Base-by-base conservation (phyloP, 2,888 invertebrate species). In the Tuberolachnus salignus region DNA sequence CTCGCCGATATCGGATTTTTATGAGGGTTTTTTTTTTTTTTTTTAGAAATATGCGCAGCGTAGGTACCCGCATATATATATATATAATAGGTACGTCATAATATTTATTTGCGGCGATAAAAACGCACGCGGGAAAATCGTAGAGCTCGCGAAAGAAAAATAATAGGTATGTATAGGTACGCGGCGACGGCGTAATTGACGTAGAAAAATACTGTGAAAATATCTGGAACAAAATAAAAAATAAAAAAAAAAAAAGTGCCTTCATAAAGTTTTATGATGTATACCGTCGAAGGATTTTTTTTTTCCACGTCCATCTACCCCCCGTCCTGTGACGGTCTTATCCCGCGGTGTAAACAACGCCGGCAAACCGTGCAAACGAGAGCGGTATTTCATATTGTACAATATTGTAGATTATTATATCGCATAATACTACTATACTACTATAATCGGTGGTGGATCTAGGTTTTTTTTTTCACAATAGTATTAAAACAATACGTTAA, bases 191-290 rank as follows among this genome's bases (percentile, higher is more conserved):
- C 34, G 34, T 72, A 61, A 34, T 72, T 61, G 34, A 72, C 49
- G 59, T n/a, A 13, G 16, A 61, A 14, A 51, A 26, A 61, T 49
- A 59, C 61, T 1, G 46, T 34, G 3, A 71, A 46, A 21, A 49
- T 26, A 46, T 49, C 44, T 49, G n/a, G n/a, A 14, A 59, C 46
- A 23, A 46, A n/a, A n/a, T n/a, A n/a, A n/a, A n/a, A n/a, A n/a
- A n/a, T n/a, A n/a, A n/a, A n/a, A n/a, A n/a, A n/a, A n/a, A n/a
- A n/a, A n/a, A n/a, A 23, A 23, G n/a, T 59, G 21, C 55, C 44
- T 57, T 49, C 49, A 26, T 72, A 72, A 49, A 72, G 19, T 72
- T 61, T 59, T 59, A 71, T 26, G 46, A 34, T n/a, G 26, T 14
- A 44, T 23, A 57, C 16, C 16, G 26, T 4, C 14, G 49, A 23